These are phyloP conservation scores for Phacellophora camtschatica DNA, from an alignment of 30 jellyfish, hydroid and myxozoan genomes.

Conservation along the genomic window DNA sequence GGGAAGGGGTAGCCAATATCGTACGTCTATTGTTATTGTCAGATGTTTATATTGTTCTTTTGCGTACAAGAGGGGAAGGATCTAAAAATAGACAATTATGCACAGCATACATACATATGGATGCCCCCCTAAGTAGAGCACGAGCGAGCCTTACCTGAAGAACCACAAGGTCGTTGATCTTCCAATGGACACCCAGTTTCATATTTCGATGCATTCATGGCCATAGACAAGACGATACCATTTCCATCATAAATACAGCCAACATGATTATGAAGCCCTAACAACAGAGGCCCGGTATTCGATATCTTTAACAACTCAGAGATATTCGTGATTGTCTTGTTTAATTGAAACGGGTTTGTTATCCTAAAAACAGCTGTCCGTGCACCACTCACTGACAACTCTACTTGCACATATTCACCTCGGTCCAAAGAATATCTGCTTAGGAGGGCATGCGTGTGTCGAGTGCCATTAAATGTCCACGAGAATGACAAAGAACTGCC, in stretches of 20 bases:
- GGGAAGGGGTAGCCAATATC: no score
- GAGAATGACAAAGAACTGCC: conserved; percentile 30
- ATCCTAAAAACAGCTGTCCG: conserved; percentile 5
- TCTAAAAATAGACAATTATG: no score
- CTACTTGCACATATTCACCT: conserved; percentile 7
- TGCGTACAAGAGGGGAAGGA: no score
- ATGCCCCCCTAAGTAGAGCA: no score
- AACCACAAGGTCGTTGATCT: conserved; percentile 27
- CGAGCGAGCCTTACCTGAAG: conserved; percentile 25
- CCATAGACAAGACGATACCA: conserved; percentile 24
- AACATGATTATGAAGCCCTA: conserved; percentile 14
- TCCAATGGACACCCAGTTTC: conserved; percentile 53
- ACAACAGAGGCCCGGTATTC: conserved; percentile 2
- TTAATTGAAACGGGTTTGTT: not conserved
- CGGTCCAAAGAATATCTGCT: conserved; percentile 38
- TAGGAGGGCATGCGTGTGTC: not conserved
- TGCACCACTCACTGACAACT: not conserved
- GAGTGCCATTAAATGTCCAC: conserved; percentile 9
- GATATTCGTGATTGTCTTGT: not conserved
- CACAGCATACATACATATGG: no score
- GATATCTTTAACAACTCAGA: not conserved
- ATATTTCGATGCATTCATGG: not conserved
- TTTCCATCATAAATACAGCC: conserved; percentile 64
- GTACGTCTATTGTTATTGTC: no score
- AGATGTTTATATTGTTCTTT: no score